Base-by-base conservation (phyloP, 2,888 invertebrate genomes). In the Eupelmus urozonus region DNA sequence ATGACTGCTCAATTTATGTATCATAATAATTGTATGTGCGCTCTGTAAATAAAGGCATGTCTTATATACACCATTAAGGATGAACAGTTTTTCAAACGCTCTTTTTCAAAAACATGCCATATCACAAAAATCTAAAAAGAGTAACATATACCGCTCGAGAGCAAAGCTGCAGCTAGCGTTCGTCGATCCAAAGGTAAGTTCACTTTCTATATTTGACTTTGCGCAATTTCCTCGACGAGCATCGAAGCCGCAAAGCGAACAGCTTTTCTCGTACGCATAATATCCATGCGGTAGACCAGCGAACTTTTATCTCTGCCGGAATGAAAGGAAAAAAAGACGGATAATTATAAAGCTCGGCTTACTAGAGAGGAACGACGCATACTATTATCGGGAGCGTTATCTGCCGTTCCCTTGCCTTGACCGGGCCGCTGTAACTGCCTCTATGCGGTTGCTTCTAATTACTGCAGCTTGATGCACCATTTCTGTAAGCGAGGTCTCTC, bases 311-410 rank as follows among this genome's bases (percentile, higher is more conserved):
- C 70, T 75, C 62, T 45, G 42, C 25, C 13, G 63, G 49, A 51
- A 71, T 23, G 11, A 23, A n/a, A 67, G 55, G 29, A 66, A 51
- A 42, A 20, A 51, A 18, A 77, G 81, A 76, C 80, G 79, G 79
- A 79, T 82, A 82, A 83, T 84, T 83, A 78, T 81, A 60, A 80
- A 80, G 83, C 76, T 76, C 79, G 55, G 80, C 74, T 82, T 82
- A 76, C 62, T 77, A 65, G 76, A 82, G 76, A 82, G 82, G 80
- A 83, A 82, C 82, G 80, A 66, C 76, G 81, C 74, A 80, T 69
- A 13, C 76, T 59, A 79, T 80, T 81, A 81, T 82, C 76, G 81
- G 75, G 77, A 69, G 66, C 73, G 79, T 82, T 81, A 82, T 81
- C 82, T 80, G 78, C 79, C 76, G 80, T 81, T 81, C 80, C 79